Percentiles rank a stretch among this genome's conserved stretches.
Evolutionary conservation across 2,113 vertebrate genomes (phyloP).

Genomic region (Lasiurus cinereus): DNA sequence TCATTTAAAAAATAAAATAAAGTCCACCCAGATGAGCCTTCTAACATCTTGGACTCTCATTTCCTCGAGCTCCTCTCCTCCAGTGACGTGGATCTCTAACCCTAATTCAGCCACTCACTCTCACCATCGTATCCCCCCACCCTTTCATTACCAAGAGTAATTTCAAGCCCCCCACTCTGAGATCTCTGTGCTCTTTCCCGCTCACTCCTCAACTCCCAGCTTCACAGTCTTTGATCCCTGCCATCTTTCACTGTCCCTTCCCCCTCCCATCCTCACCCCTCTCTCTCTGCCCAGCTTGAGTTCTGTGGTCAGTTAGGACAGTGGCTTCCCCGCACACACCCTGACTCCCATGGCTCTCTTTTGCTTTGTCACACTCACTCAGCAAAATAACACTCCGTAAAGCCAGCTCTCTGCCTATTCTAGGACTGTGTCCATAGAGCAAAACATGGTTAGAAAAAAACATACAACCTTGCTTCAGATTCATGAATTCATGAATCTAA

Average conservation of each 20-base stretch:
- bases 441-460: conserved; percentile 22
- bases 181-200: not conserved
- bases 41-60: not conserved
- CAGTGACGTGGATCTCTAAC: not conserved
- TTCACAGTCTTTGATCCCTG: not conserved
- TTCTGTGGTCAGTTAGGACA: not conserved
- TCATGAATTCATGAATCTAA: conserved; percentile 51
- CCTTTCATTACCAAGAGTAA: not conserved
- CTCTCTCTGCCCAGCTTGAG: conserved; percentile 39
- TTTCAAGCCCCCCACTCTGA: not conserved
- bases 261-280: not conserved
- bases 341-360: not conserved
- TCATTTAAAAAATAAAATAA: no score
- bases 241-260: not conserved
- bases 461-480: conserved; percentile 34
- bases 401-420: conserved; percentile 19
- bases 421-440: conserved; percentile 6
- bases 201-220: not conserved
- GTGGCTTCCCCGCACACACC: not conserved
- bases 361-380: conserved; percentile 1
- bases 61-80: conserved; percentile 5
- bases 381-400: conserved; percentile 23
- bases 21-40: not conserved
- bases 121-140: not conserved
- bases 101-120: not conserved